Base-by-base conservation (phyloP, 2,797 vertebrate genomes). In the Mycteria americana region DNA sequence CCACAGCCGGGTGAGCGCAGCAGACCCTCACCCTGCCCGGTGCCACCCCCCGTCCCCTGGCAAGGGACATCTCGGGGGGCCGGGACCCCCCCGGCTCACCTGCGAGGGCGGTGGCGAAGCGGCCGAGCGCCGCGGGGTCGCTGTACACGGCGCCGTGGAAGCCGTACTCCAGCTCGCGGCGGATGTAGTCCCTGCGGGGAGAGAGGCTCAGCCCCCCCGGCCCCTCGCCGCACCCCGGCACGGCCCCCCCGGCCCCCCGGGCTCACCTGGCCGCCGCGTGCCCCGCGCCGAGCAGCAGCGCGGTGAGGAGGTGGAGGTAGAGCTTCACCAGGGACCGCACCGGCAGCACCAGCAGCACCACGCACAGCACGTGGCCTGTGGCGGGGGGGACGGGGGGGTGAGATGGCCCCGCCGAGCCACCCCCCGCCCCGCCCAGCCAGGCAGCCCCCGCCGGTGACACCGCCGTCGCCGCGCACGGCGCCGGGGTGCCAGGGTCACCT, bases 241-340 rank as follows among this genome's bases (percentile, higher is more conserved):
- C 2, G 6, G 48, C 41, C 27, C 60, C 18, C 37, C 15, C 4
- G 4, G 25, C 9, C 31, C 33, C 17, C 15, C 28, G 1, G 16
- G 50, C 98, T 98, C 96, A 99, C 99, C 98, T 98, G 95, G 98
- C 98, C 39, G 98, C 98, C 94, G 98, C 98, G 96, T 99, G 99
- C 46, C 98, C 98, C 90, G 98, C 97, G 67, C 98, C 98, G 0
- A 99, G 98, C 13, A 99, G 98, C 37, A 99, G 95, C 21, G 92
- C 97, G 2, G 98, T 98, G 8, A 99, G 98, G 72, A 99, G 94
- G 53, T 99, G 98, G 80, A 99, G 98, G 97, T 99, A 99, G 93
- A 99, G 97, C 39, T 97, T 98, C 82, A 99, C 98, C 63, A 99
- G 98, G 90, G 98, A 98, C 73, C 97, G 98, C 94, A 99, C 89